Conservation (phyloP, 2,888 invertebrate genomes). For the Arctia plantaginis region DNA sequence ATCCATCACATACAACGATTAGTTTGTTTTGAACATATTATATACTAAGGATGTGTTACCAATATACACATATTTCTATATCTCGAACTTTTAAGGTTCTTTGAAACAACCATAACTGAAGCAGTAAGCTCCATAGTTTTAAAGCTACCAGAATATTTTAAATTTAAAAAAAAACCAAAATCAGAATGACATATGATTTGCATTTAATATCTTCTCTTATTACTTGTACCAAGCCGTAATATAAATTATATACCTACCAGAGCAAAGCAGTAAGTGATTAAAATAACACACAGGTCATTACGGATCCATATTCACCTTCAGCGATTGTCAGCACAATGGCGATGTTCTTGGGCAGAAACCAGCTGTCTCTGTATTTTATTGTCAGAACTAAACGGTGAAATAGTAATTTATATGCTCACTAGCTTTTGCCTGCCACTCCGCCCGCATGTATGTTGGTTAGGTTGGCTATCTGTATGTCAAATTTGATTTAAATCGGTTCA, state of each 20-base stretch:
- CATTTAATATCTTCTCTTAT: not conserved
- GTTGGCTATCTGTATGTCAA: too few relatives aligned
- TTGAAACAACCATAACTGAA: not conserved
- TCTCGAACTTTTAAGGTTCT: not conserved
- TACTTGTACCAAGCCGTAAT: conserved; percentile 20
- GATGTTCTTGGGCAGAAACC: conserved; percentile 47
- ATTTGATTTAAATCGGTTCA: too few relatives aligned
- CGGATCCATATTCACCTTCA: conserved; percentile 42
- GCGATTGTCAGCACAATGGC: conserved; percentile 60
- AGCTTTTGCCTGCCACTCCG: too few relatives aligned
- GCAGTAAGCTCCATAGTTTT: not conserved
- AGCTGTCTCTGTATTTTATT: conserved; percentile 40
- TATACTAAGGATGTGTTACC: not conserved
- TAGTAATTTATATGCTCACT: conserved; percentile 5
- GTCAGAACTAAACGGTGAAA: conserved; percentile 7
- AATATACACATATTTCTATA: not conserved
- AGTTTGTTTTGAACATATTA: too few relatives aligned
- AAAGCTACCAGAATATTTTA: not conserved
- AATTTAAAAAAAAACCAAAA: not conserved
- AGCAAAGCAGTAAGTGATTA: conserved; percentile 65
- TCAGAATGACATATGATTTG: not conserved
- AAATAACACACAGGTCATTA: conserved; percentile 60
- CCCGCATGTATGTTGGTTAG: too few relatives aligned
- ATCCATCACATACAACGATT: not conserved
- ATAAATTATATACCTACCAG: conserved; percentile 65